Conservation (phyloP, 1,140 invertebrate species). For the Drosophila nigrodunni region DNA sequence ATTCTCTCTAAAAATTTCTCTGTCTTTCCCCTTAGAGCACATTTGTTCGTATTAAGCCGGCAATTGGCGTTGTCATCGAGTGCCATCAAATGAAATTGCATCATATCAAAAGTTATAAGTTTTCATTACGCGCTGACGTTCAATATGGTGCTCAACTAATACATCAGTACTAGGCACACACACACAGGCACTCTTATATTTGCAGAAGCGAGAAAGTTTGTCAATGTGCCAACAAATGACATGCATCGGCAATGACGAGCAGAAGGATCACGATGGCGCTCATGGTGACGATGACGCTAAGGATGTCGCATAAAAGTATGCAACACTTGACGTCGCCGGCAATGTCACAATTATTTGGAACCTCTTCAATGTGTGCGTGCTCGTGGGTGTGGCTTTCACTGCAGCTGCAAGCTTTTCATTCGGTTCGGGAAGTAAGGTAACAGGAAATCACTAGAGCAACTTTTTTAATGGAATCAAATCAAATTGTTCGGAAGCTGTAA, state of each 20-base stretch:
- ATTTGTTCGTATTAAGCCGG: conserved; percentile 55
- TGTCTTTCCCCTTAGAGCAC: conserved; percentile 6
- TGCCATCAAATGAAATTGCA: conserved; percentile 80
- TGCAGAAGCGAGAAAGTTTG: conserved; percentile 62
- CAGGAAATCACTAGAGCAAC: conserved; percentile 79
- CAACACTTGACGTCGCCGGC: conserved; percentile 69
- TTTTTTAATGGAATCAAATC: conserved; percentile 84
- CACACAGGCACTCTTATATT: conserved; percentile 6
- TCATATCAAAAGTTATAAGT: conserved; percentile 75
- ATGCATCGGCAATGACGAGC: conserved; percentile 57
- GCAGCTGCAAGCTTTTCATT: conserved; percentile 56
- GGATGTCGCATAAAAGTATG: conserved; percentile 61
- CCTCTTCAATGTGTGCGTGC: conserved; percentile 1
- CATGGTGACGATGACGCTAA: conserved; percentile 14
- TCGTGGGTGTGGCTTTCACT: conserved; percentile 21
- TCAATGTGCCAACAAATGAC: conserved; percentile 77
- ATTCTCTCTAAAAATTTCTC: background rate
- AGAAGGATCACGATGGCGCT: background rate
- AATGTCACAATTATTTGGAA: conserved; percentile 81
- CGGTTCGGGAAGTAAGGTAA: conserved; percentile 30
- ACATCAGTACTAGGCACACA: conserved; percentile 48
- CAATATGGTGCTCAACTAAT: conserved; percentile 58
- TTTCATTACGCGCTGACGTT: conserved; percentile 72
- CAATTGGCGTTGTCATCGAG: conserved; percentile 71
- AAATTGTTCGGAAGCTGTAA: conserved; percentile 84